These are phyloP conservation scores for Ceratosolen solmsi DNA, from an alignment of 1,140 invertebrate genomes.

Conservation along the genomic window DNA sequence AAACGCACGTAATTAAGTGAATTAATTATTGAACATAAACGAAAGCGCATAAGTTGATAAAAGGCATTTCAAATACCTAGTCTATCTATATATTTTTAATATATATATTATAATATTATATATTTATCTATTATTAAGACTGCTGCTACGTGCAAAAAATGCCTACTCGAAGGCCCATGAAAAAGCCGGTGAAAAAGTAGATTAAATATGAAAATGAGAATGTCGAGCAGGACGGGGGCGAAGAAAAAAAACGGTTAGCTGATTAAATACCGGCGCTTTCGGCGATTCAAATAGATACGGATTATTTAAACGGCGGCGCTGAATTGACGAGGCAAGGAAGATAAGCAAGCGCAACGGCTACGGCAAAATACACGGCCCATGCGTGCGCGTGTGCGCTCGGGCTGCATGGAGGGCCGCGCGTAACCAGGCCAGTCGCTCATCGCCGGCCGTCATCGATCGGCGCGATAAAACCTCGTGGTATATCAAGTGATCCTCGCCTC, in stretches of 20 bases:
- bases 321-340: not conserved
- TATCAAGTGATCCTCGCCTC: not conserved
- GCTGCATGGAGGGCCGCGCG: not conserved
- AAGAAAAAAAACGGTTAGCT: too few relatives aligned
- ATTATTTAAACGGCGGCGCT: not conserved
- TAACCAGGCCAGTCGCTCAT: not conserved
- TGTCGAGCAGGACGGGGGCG: too few relatives aligned
- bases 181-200: not conserved
- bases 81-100: too few relatives aligned
- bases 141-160: too few relatives aligned
- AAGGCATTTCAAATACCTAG: too few relatives aligned
- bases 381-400: not conserved
- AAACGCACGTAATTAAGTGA: too few relatives aligned
- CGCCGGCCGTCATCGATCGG: not conserved
- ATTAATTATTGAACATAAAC: too few relatives aligned
- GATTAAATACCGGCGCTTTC: not conserved
- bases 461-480: not conserved
- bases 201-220: not conserved
- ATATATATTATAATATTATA: too few relatives aligned
- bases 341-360: not conserved
- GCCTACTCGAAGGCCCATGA: not conserved
- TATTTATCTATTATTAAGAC: too few relatives aligned
- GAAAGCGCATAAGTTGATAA: too few relatives aligned
- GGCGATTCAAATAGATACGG: not conserved
- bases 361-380: not conserved